Evolutionary conservation across 2,797 vertebrate species (phyloP).

Genomic region (Pangasius larnaudii): DNA sequence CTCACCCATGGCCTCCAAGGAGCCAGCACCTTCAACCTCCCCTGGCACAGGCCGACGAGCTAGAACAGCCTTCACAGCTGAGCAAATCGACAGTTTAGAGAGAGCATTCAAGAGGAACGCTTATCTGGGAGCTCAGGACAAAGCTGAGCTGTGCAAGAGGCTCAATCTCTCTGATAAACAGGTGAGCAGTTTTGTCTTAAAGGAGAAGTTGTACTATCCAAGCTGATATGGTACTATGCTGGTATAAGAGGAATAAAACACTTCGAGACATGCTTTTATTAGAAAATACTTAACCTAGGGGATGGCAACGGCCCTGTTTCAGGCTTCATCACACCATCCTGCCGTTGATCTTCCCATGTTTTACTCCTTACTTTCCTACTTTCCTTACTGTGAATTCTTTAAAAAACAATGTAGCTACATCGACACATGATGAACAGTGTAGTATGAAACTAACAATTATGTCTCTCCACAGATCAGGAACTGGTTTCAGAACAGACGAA

Average conservation of each 20-base stretch:
- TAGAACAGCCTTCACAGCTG: constrained; percentile 78
- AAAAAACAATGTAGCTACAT: not conserved
- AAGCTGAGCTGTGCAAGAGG: constrained; percentile 77
- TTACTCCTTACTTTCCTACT: not conserved
- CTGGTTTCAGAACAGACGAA: constrained; percentile 84
- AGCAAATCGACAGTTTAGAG: constrained; percentile 80
- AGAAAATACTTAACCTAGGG: not conserved
- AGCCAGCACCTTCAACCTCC: constrained; percentile 31
- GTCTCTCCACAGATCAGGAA: constrained; percentile 73
- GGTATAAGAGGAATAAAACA: not conserved
- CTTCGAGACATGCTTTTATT: not conserved
- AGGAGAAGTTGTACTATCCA: not conserved
- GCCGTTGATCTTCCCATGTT: not conserved
- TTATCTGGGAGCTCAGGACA: constrained; percentile 80
- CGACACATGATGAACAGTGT: not conserved
- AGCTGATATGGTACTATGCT: not conserved
- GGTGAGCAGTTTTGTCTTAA: constrained; percentile 60
- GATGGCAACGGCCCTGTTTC: not conserved
- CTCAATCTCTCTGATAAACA: constrained; percentile 81
- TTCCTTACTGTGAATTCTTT: not conserved
- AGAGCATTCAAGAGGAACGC: constrained; percentile 77
- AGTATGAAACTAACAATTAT: not conserved
- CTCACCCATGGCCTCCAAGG: constrained; percentile 57
- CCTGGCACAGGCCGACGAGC: constrained; percentile 70
- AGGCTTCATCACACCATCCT: not conserved